A percentile compares a stretch with the other conserved stretches of the same genome.
Conservation (phyloP, 2,888 invertebrate genomes). For the Leptinotarsa juncta region DNA sequence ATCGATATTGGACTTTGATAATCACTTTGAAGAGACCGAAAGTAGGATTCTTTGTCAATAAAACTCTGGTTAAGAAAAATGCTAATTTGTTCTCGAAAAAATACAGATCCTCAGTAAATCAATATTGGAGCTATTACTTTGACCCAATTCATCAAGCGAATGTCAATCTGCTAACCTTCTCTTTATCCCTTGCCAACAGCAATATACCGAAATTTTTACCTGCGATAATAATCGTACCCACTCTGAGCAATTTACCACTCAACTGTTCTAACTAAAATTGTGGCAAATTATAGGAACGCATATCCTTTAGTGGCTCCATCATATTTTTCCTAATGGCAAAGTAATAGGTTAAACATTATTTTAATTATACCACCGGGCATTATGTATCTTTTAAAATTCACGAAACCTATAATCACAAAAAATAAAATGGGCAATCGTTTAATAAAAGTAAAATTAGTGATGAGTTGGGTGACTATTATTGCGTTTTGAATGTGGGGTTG, state of each 20-base stretch:
- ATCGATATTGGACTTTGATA: no score
- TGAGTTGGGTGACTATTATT: conserved; percentile 13
- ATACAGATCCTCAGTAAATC: not conserved
- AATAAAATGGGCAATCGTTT: conserved; percentile 40
- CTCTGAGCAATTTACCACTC: conserved; percentile 35
- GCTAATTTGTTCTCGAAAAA: not conserved
- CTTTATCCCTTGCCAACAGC: conserved; percentile 8
- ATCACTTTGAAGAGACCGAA: not conserved
- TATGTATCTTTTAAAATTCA: conserved; percentile 27
- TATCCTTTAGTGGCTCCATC: conserved; percentile 36
- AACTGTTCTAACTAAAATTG: conserved; percentile 41
- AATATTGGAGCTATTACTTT: not conserved
- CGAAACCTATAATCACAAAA: conserved; percentile 36
- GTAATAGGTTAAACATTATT: conserved; percentile 46
- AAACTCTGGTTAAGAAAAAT: not conserved
- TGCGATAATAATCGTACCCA: conserved; percentile 37
- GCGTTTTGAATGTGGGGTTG: conserved; percentile 17
- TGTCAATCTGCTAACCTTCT: not conserved
- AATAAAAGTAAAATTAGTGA: conserved; percentile 34
- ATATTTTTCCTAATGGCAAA: conserved; percentile 46
- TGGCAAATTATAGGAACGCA: conserved; percentile 46
- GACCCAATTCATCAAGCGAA: conserved; percentile 8
- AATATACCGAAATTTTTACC: conserved; percentile 35
- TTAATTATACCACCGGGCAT: conserved; percentile 41
- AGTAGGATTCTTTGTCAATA: not conserved